These are phyloP conservation scores for Hemistola chrysoprasaria DNA, from an alignment of 2,888 invertebrate genomes.

Conservation along the genomic window DNA sequence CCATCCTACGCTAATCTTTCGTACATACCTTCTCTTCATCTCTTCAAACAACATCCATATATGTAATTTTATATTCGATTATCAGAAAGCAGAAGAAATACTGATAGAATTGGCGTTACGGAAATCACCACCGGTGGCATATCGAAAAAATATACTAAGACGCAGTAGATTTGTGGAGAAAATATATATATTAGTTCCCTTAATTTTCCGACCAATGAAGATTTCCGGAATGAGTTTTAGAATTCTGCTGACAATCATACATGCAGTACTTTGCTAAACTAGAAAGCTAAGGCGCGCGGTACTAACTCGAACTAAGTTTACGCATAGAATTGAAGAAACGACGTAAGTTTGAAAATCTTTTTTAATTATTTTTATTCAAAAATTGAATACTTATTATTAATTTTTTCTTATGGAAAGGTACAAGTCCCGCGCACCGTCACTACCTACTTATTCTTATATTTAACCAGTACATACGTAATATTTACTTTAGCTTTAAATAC, in stretches of 20 bases:
- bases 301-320: conserved; percentile 40
- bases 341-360: background rate
- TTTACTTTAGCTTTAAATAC: conserved; percentile 60
- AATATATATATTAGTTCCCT: too few species aligned
- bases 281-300: conserved; percentile 57
- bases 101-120: too few species aligned
- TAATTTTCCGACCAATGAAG: too few species aligned
- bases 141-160: too few species aligned
- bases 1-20: conserved; percentile 25
- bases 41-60: too few species aligned
- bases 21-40: too few species aligned
- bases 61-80: too few species aligned
- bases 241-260: conserved; percentile 14
- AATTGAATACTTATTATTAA: conserved; percentile 4
- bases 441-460: conserved; percentile 56
- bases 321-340: background rate
- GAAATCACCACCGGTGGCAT: too few species aligned
- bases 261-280: conserved; percentile 32
- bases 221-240: too few species aligned
- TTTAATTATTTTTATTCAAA: conserved; percentile 3
- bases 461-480: conserved; percentile 49
- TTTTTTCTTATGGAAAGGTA: conserved; percentile 15
- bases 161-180: too few species aligned
- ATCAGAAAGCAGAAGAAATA: too few species aligned
- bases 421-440: conserved; percentile 64